phyloP scores from a whole-genome alignment of 2,113 vertebrate species.

The Percopsis transmontana region DNA sequence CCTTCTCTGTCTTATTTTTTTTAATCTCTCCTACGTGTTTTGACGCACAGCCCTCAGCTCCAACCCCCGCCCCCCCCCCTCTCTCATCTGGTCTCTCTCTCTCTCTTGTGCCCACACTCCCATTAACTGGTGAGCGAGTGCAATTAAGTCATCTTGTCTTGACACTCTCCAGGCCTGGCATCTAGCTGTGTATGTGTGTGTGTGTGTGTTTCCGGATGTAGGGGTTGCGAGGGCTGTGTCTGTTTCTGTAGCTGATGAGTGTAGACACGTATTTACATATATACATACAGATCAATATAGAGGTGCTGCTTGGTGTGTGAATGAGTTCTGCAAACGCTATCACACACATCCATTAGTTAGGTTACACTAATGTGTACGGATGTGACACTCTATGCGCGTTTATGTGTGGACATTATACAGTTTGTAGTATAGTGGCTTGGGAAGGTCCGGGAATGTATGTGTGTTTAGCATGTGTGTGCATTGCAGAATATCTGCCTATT shows the following conservation, averaged over 20 bases:
- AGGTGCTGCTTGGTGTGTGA: constrained; percentile 25
- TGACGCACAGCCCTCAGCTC: constrained; percentile 32
- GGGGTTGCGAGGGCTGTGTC: constrained; percentile 10
- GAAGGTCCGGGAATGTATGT: neutral
- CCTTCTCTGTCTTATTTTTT: constrained; percentile 22
- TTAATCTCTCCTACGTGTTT: constrained; percentile 5
- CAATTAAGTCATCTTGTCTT: constrained; percentile 72
- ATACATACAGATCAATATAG: constrained; percentile 50
- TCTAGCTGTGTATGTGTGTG: constrained; percentile 29
- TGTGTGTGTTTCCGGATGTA: constrained; percentile 6
- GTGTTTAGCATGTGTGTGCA: constrained; percentile 2
- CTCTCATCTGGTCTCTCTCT: constrained; percentile 29
- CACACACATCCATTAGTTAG: constrained; percentile 25
- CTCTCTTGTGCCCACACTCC: constrained; percentile 53
- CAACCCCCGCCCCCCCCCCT: constrained; percentile 19
- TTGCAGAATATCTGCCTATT: neutral
- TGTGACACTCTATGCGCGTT: constrained; percentile 21
- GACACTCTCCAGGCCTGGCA: constrained; percentile 49
- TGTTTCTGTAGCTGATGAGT: constrained; percentile 42
- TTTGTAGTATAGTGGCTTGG: neutral
- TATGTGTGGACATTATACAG: neutral
- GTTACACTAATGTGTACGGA: constrained; percentile 12
- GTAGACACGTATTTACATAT: constrained; percentile 29
- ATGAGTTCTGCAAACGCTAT: constrained; percentile 22
- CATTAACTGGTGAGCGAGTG: constrained; percentile 64